Evolutionary conservation across 2,113 vertebrate genomes (phyloP).

Genomic region (Seriola dumerili): DNA sequence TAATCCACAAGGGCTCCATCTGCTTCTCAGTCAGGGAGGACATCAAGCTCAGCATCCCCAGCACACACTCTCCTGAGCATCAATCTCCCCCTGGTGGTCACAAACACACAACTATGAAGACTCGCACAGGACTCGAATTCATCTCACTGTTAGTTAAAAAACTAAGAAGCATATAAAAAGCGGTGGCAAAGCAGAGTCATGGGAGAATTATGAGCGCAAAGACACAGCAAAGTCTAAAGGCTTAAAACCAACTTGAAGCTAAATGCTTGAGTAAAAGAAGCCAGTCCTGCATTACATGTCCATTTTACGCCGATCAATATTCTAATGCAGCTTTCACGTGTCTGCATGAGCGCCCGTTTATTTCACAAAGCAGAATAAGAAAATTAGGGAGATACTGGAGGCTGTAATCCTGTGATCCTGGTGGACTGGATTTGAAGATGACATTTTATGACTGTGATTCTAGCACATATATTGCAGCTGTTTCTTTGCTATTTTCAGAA

Average conservation of each 20-base stretch:
- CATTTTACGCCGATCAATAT: neutral
- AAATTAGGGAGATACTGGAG: too few species aligned
- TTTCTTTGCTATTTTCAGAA: slow-evolving; percentile 12
- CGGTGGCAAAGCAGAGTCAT: too few species aligned
- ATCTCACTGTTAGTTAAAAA: neutral
- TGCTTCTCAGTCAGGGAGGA: slow-evolving; percentile 51
- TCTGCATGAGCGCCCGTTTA: too few species aligned
- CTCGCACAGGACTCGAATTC: neutral
- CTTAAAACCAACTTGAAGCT: neutral
- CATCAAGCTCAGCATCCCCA: slow-evolving; percentile 51
- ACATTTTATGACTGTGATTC: too few species aligned
- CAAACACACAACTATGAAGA: slow-evolving; percentile 33
- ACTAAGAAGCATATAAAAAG: too few species aligned
- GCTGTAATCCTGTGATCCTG: neutral
- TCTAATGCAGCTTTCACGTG: neutral
- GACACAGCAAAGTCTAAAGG: neutral
- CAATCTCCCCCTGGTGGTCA: slow-evolving; percentile 63
- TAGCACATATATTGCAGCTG: too few species aligned
- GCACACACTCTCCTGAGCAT: slow-evolving; percentile 46
- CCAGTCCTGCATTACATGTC: too few species aligned
- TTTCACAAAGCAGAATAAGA: too few species aligned
- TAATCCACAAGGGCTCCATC: slow-evolving; percentile 59
- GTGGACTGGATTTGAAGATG: neutral
- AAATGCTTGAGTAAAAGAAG: neutral
- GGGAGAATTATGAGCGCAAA: too few species aligned